Evolutionary conservation across 2,113 vertebrate species (phyloP), one percentile per base, ranked within the genome.

Genomic region (Manacus vitellinus): DNA sequence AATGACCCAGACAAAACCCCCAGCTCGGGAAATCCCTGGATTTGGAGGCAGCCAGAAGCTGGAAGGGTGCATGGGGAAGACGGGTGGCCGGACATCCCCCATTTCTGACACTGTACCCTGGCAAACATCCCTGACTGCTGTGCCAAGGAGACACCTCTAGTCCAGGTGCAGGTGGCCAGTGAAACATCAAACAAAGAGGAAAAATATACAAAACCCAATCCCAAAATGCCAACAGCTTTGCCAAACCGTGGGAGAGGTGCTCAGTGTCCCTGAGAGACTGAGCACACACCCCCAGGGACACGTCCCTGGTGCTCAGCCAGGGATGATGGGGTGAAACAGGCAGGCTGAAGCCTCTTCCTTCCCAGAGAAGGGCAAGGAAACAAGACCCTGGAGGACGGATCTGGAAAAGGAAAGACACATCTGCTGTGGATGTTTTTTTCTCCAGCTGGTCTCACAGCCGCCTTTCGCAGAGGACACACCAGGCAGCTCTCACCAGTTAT

Each of bases 401-500:
- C 90, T 92, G 75, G 31, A 44, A 55, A 55, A 51, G 51, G 49
- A 71, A 91, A 73, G 63, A 35, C 85, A 84, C 90, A 88, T 85
- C 85, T 88, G 92, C 65, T 14, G 9, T 10, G 14, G 85, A 47
- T 74, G 59, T 74, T 51, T 49, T 22, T 23, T 52, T 41, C 90
- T 96, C 78, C 92, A 96, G 78, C 94, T 94, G 92, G 71, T 59
- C 82, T 90, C 85, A 33, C 71, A 54, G 49, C 81, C 82, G 89
- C 85, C 56, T 59, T 71, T 76, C 0, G 2, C 78, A 54, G 59
- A 82, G 92, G 92, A 95, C 90, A 52, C 85, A 81, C 74, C 93
- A 90, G 81, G 88, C 88, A 89, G 92, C 58, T 79, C 95, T 80
- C 88, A 77, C 59, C 88, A 88, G 75, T 72, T 90, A 92, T 92